Evolutionary conservation across 2,888 invertebrate genomes (phyloP).

Genomic region (Thyatira batis): DNA sequence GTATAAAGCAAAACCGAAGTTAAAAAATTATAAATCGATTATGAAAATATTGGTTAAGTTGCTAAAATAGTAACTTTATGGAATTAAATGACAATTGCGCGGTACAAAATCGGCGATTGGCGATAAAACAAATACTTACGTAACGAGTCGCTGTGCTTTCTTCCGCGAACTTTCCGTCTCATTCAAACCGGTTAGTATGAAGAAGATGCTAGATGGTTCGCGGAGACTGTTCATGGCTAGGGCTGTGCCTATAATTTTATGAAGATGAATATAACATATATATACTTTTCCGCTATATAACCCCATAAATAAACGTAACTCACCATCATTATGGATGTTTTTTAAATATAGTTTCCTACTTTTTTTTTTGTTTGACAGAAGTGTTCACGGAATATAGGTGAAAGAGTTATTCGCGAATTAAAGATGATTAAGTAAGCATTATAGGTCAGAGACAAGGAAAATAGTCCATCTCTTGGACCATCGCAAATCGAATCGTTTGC

Average conservation of each 20-base stretch:
- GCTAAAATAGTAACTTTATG: constrained; percentile 17
- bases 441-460: too few species aligned
- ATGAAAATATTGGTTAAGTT: background rate
- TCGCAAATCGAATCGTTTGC: too few species aligned
- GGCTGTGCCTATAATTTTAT: constrained; percentile 34
- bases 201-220: constrained; percentile 34
- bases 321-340: too few species aligned
- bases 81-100: constrained; percentile 40
- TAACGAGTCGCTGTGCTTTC: constrained; percentile 63
- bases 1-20: too few species aligned
- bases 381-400: too few species aligned
- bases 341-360: too few species aligned
- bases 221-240: constrained; percentile 41
- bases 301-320: too few species aligned
- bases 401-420: too few species aligned
- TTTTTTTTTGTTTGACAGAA: too few species aligned
- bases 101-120: constrained; percentile 40
- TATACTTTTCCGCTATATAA: too few species aligned
- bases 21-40: background rate
- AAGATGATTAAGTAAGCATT: too few species aligned
- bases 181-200: constrained; percentile 35
- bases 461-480: too few species aligned
- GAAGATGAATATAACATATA: background rate
- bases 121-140: constrained; percentile 64
- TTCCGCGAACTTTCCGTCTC: constrained; percentile 63